Evolutionary conservation across 23 tunicate genomes (phyloP), one percentile per base, ranked within the genome.

Genomic region (Halocynthia aurantium): DNA sequence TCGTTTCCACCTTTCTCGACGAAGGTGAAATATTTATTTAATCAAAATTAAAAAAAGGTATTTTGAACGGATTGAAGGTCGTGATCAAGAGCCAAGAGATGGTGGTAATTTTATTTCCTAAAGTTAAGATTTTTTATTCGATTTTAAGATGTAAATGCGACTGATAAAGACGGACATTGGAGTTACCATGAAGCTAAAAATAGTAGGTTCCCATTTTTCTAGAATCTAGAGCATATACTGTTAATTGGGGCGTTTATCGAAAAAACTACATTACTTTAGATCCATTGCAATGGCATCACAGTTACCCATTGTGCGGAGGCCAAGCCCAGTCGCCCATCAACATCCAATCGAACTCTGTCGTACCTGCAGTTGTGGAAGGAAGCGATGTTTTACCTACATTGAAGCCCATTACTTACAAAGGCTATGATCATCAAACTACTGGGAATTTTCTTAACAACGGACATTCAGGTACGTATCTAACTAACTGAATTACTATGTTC

Each of bases 371-470:
- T 31, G 44, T 31, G 44, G 44, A 31, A 31, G 44, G 44, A 4
- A 31, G 44, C 44, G 44, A 31, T 31, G 4, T 31, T 31, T 31
- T 4, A 31, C 44, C 44, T 31, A 31, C 44, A 31, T 12, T 76
- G 8, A 63, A 82, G 50, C 55, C 52, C 0, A 60, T 85, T 5
- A 15, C 75, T 10, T 85, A 85, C 72, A 6, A 80, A 13, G 57
- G 80, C 8, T 91, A 85, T 54, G 22, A 52, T 8, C 22, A 81
- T 56, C 52, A 65, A n/a, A 63, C 87, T 6, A 7, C 62, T 12
- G 97, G 97, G 0, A 7, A 2, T 6, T 15, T 91, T 10, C 65
- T 15, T 40, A 91, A 91, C 82, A 85, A 91, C 58, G 97, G 97
- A 13, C 97, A 91, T 67, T 62, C 91, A 11, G 82, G 97, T 91